Evolutionary conservation across 2,113 vertebrate species (phyloP).

Genomic region (Rynchops niger): DNA sequence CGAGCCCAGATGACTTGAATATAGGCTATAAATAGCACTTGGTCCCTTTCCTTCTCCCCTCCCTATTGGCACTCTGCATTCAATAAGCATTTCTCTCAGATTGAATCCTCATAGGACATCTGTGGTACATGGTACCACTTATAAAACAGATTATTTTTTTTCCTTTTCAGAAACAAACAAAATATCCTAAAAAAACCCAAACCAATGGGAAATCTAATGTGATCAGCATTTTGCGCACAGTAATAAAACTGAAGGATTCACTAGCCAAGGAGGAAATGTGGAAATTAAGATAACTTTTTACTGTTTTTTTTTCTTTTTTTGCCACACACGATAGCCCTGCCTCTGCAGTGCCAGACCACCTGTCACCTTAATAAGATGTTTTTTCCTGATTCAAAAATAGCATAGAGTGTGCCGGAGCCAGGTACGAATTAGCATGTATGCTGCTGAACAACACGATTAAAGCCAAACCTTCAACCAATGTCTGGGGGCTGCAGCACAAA

Average conservation of each 20-base stretch:
- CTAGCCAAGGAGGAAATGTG: background rate
- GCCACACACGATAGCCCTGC: background rate
- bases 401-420: background rate
- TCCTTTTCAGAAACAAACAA: background rate
- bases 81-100: background rate
- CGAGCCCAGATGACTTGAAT: background rate
- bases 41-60: background rate
- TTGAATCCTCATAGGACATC: background rate
- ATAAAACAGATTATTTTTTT: background rate
- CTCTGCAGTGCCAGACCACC: background rate
- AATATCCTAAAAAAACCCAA: background rate
- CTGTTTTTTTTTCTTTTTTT: background rate
- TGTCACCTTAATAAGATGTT: background rate
- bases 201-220: background rate
- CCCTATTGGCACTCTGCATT: background rate
- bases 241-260: background rate
- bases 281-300: background rate
- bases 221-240: background rate
- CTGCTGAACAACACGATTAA: background rate
- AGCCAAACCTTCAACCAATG: background rate
- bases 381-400: conserved; percentile 14
- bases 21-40: background rate
- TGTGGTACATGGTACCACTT: background rate
- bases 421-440: background rate
- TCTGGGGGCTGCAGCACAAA: background rate